Conservation (phyloP, 2,113 vertebrate genomes). For the Clarias batrachus region DNA sequence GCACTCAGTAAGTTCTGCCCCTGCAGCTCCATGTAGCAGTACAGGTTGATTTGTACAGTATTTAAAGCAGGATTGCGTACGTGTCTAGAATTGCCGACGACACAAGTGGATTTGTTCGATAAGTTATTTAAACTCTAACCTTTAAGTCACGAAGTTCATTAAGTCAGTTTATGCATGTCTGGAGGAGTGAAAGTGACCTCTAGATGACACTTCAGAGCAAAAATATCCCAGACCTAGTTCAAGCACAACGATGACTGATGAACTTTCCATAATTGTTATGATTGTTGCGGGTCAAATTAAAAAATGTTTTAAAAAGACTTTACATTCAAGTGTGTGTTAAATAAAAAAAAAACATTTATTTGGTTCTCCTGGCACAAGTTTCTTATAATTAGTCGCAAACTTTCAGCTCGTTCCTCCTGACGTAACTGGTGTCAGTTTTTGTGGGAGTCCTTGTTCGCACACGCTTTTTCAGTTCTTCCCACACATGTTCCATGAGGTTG, state of each 20-base stretch:
- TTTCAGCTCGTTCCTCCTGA: no score
- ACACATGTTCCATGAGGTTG: no score
- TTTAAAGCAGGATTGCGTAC: not conserved
- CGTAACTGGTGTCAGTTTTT: no score
- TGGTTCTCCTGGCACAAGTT: no score
- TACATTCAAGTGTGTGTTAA: not conserved
- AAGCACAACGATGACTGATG: not conserved
- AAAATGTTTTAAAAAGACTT: not conserved
- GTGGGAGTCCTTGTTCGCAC: no score
- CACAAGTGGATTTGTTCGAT: not conserved
- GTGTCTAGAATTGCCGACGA: not conserved
- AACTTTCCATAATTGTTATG: not conserved
- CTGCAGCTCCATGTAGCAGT: not conserved
- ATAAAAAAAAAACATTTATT: no score
- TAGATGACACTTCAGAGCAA: not conserved
- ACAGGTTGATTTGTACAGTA: not conserved
- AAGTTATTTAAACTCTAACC: no score
- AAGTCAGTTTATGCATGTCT: not conserved
- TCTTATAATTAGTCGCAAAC: no score
- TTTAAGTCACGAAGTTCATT: no score
- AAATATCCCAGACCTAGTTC: not conserved
- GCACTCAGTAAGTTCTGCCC: constrained; percentile 86
- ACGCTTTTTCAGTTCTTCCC: no score
- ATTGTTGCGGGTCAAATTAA: not conserved
- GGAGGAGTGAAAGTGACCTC: not conserved